These are phyloP conservation scores for Herpetotheres cachinnans DNA, from an alignment of 2,113 vertebrate species.

Conservation along the genomic window DNA sequence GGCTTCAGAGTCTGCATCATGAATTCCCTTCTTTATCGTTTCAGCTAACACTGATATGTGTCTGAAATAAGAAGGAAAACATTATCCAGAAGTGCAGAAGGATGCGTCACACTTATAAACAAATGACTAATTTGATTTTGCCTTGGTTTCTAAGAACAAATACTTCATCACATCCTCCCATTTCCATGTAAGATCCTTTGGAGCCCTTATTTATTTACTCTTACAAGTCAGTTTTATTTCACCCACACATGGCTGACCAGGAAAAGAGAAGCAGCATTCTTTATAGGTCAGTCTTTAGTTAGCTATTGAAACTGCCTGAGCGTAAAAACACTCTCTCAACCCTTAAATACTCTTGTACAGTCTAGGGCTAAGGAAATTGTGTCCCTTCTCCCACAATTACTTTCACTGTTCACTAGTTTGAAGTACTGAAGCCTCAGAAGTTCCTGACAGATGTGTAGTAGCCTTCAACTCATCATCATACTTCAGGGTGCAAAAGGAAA, in stretches of 20 bases:
- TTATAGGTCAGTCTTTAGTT: constrained; percentile 55
- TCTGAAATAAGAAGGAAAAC: constrained; percentile 77
- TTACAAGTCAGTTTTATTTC: neutral
- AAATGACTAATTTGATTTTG: neutral
- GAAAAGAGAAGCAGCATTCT: constrained; percentile 57
- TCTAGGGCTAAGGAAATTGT: neutral
- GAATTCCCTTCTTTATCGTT: constrained; percentile 97
- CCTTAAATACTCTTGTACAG: neutral
- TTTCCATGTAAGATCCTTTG: neutral
- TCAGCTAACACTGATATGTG: constrained; percentile 94
- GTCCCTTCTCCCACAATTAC: neutral
- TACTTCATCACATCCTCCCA: neutral
- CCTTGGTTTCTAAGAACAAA: neutral
- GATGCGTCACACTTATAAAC: neutral
- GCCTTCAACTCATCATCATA: neutral
- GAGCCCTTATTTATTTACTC: neutral
- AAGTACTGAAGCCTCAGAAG: neutral
- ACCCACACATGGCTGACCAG: neutral
- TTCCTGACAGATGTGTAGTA: neutral
- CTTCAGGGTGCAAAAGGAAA: neutral
- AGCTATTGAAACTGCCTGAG: constrained; percentile 44
- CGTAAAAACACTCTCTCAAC: neutral
- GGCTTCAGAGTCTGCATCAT: constrained; percentile 96
- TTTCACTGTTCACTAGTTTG: neutral
- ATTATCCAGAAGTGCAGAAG: constrained; percentile 10